Percentiles rank a stretch among this genome's conserved stretches.
phyloP scores from a whole-genome alignment of 35 echinoderm and acorn worm genomes.

The Hemicentrotus pulcherrimus region DNA sequence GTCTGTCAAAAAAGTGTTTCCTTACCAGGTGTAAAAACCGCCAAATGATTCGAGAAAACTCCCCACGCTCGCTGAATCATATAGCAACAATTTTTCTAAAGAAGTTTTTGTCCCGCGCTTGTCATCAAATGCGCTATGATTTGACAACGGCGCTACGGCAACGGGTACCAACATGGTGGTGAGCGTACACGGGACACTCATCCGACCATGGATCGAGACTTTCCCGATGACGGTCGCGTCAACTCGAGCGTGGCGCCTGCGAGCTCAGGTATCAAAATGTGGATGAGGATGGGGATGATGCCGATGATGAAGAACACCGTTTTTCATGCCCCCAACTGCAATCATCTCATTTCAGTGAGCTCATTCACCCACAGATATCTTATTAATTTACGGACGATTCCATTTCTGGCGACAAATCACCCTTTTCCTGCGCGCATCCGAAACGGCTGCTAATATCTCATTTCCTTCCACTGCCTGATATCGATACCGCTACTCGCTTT shows the following conservation, averaged over 20 bases:
- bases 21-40: constrained; percentile 1
- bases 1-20: background rate
- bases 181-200: background rate
- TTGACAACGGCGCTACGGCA: constrained; percentile 7
- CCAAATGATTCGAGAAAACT: constrained; percentile 19
- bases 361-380: constrained; percentile 35
- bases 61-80: constrained; percentile 36
- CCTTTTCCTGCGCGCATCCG: constrained; percentile 1
- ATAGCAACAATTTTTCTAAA: background rate
- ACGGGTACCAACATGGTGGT: constrained; percentile 21
- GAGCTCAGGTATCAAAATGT: constrained; percentile 31
- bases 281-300: background rate
- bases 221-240: background rate
- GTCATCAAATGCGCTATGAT: background rate
- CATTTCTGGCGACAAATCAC: constrained; percentile 27
- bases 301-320: background rate
- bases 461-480: constrained; percentile 4
- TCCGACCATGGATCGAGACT: constrained; percentile 29
- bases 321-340: background rate
- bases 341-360: background rate
- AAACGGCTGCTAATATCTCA: background rate
- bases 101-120: background rate
- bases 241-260: background rate
- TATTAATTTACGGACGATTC: constrained; percentile 40
- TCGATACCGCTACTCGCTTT: background rate